These are phyloP conservation scores for Tenthredo mesomela DNA, from an alignment of 2,888 invertebrate species.

Conservation along the genomic window DNA sequence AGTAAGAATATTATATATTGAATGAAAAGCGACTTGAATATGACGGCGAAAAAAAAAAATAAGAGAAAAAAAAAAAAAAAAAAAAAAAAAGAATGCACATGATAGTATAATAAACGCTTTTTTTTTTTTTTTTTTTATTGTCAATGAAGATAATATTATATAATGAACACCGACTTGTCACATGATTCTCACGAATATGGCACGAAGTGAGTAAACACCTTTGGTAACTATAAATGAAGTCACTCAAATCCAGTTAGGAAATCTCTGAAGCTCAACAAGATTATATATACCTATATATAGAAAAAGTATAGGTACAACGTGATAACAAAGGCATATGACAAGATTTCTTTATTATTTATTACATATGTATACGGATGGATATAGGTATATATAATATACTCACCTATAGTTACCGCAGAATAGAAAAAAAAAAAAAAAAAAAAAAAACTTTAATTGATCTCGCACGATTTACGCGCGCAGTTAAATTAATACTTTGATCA, in stretches of 20 bases:
- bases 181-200: conserved; percentile 17
- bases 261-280: neutral
- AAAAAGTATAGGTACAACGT: neutral
- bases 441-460: neutral
- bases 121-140: neutral
- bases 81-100: neutral
- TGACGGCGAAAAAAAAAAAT: too few relatives aligned
- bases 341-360: neutral
- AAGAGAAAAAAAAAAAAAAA: neutral
- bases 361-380: neutral
- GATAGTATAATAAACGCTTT: neutral
- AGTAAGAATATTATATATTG: too few relatives aligned
- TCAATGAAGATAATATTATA: conserved; percentile 1
- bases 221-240: neutral
- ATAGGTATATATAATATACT: too few relatives aligned
- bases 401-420: neutral
- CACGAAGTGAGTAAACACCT: neutral
- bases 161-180: conserved; percentile 16
- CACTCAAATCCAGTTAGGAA: neutral
- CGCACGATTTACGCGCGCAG: too few relatives aligned
- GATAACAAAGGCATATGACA: neutral
- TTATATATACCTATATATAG: neutral
- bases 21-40: too few relatives aligned
- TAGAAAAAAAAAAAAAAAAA: neutral
- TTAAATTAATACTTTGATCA: neutral